Conservation (phyloP, 2,113 vertebrate species). For the Diglossa brunneiventris region DNA sequence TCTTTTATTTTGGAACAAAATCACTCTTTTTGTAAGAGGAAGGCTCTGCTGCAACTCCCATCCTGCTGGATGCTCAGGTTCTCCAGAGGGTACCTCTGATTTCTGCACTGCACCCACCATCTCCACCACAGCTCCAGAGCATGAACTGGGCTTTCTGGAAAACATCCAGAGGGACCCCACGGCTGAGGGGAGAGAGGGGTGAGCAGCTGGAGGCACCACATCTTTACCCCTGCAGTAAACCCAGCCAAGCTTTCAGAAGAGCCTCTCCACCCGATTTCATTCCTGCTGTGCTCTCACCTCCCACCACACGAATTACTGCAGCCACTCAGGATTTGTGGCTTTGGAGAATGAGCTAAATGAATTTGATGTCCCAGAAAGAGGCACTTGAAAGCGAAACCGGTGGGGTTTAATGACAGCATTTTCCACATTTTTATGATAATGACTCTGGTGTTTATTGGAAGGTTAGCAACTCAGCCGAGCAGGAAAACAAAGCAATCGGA, state of each 20-base stretch:
- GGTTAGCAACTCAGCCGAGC: slow-evolving; percentile 18
- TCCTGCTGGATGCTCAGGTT: background rate
- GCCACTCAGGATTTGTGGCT: slow-evolving; percentile 52
- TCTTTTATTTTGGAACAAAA: background rate
- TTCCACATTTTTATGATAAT: slow-evolving; percentile 52
- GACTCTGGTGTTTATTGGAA: slow-evolving; percentile 58
- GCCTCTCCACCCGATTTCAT: background rate
- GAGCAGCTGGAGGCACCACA: background rate
- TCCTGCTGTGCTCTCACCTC: slow-evolving; percentile 24
- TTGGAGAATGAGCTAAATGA: slow-evolving; percentile 57
- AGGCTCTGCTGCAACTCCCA: background rate
- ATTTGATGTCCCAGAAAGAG: slow-evolving; percentile 66
- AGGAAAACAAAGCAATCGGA: slow-evolving; percentile 43
- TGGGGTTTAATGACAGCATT: slow-evolving; percentile 55
- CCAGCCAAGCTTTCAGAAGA: background rate
- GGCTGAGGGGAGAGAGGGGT: background rate
- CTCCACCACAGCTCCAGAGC: background rate
- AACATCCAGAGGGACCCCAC: accelerated
- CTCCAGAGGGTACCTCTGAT: background rate
- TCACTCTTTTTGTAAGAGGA: background rate
- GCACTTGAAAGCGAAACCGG: slow-evolving; percentile 47
- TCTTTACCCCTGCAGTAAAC: background rate
- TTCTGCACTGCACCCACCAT: background rate
- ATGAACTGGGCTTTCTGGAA: background rate
- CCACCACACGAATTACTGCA: slow-evolving; percentile 51